A percentile compares a stretch with the other conserved stretches of the same genome.
These are phyloP conservation scores for Brachionus rotundiformis DNA, from an alignment of 1,140 invertebrate genomes.

Conservation along the genomic window DNA sequence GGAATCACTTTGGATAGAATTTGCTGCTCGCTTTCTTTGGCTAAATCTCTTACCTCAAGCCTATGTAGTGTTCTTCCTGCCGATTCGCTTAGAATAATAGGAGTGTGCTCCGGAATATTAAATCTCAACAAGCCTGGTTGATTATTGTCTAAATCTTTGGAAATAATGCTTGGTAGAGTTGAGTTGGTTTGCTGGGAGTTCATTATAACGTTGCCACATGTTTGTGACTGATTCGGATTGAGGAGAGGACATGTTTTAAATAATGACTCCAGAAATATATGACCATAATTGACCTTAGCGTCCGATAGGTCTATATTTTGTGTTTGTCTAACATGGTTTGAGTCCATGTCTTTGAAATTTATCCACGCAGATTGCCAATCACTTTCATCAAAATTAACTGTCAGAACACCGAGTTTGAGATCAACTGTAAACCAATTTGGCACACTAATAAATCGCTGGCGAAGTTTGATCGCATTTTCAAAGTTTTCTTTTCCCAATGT, in stretches of 20 bases:
- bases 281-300: constrained; percentile 35
- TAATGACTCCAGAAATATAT: constrained; percentile 20
- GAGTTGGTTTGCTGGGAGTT: constrained; percentile 54
- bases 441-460: constrained; percentile 89
- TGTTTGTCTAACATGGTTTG: not conserved
- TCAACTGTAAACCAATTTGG: constrained; percentile 99
- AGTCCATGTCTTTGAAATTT: constrained; percentile 80
- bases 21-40: constrained; percentile 89
- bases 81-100: constrained; percentile 90
- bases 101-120: constrained; percentile 85
- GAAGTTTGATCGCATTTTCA: constrained; percentile 88
- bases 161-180: constrained; percentile 61
- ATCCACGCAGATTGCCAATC: constrained; percentile 98
- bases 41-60: constrained; percentile 84
- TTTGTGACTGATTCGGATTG: constrained; percentile 23
- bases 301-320: constrained; percentile 46
- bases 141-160: constrained; percentile 65
- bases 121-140: constrained; percentile 40
- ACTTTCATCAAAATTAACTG: constrained; percentile 94
- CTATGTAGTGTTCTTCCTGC: constrained; percentile 88
- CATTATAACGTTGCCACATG: constrained; percentile 27
- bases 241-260: not conserved
- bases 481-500: constrained; percentile 87
- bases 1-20: constrained; percentile 91
- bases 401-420: constrained; percentile 93